phyloP scores from a whole-genome alignment of 2,113 vertebrate species.

The Speoplatyrhinus poulsoni region DNA sequence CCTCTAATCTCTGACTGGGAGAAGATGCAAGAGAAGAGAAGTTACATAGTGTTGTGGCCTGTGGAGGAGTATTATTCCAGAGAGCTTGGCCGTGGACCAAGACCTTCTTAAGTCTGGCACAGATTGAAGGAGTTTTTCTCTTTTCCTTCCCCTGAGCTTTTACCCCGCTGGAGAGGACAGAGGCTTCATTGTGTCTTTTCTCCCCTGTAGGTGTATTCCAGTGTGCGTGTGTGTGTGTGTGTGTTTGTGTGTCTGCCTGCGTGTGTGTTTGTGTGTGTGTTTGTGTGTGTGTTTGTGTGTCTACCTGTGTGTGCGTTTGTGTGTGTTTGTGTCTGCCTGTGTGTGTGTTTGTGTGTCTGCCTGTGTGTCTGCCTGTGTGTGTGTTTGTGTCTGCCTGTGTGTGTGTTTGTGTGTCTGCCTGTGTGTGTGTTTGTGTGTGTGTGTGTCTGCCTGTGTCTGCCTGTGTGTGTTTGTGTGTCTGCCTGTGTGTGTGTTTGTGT shows the following conservation, averaged over 20 bases:
- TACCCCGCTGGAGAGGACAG: slow-evolving; percentile 59
- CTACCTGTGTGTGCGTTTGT: slow-evolving; percentile 25
- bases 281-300: neutral
- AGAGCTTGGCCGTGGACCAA: slow-evolving; percentile 61
- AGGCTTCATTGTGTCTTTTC: slow-evolving; percentile 68
- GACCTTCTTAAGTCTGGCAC: slow-evolving; percentile 57
- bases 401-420: too few relatives aligned
- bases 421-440: too few relatives aligned
- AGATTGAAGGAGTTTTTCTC: slow-evolving; percentile 33
- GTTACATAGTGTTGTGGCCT: slow-evolving; percentile 58
- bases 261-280: slow-evolving; percentile 27
- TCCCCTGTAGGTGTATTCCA: slow-evolving; percentile 20
- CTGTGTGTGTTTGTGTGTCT: too few relatives aligned
- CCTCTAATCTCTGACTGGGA: slow-evolving; percentile 56
- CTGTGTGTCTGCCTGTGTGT: too few relatives aligned
- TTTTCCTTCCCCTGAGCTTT: neutral
- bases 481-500: slow-evolving; percentile 15
- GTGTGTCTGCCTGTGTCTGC: too few relatives aligned
- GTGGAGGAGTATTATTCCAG: slow-evolving; percentile 62
- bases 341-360: neutral
- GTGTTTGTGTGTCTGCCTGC: slow-evolving; percentile 7
- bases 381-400: too few relatives aligned
- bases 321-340: neutral
- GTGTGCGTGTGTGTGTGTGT: slow-evolving; percentile 15
- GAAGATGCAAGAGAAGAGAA: slow-evolving; percentile 33